phyloP scores from a whole-genome alignment of 2,888 invertebrate species.

The Melanchra persicariae region DNA sequence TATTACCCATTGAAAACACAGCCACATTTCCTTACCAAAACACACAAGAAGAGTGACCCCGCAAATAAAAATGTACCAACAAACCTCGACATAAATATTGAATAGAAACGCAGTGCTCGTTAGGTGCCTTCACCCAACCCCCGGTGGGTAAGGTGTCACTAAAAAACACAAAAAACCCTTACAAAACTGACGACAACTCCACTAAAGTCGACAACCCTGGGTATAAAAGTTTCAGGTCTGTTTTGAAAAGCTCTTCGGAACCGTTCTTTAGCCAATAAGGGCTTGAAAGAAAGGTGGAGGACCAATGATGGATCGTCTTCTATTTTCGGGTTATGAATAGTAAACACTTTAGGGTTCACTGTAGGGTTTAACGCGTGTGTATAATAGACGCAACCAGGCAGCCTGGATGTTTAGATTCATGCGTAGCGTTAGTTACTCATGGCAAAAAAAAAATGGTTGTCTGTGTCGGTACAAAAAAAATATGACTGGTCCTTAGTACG shows the following conservation, averaged over 20 bases:
- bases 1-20: neutral
- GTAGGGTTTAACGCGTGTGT: neutral
- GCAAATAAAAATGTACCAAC: conserved; percentile 18
- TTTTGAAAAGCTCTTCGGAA: conserved; percentile 35
- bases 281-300: neutral
- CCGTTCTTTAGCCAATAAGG: conserved; percentile 21
- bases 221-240: conserved; percentile 48
- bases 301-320: conserved; percentile 43
- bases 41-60: neutral
- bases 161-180: conserved; percentile 31
- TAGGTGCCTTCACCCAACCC: conserved; percentile 42
- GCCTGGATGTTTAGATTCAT: neutral
- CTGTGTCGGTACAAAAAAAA: too few species aligned
- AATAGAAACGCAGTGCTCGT: conserved; percentile 28
- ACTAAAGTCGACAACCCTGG: conserved; percentile 40
- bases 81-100: conserved; percentile 26
- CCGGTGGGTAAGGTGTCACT: conserved; percentile 43
- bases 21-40: neutral
- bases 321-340: conserved; percentile 38
- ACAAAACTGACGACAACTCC: conserved; percentile 30
- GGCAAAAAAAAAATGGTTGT: too few species aligned
- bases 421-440: neutral
- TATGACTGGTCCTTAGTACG: too few species aligned
- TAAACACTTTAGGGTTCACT: neutral
- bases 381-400: neutral